These are phyloP conservation scores for Geotrupes spiniger DNA, from an alignment of 2,888 invertebrate species.

Conservation along the genomic window DNA sequence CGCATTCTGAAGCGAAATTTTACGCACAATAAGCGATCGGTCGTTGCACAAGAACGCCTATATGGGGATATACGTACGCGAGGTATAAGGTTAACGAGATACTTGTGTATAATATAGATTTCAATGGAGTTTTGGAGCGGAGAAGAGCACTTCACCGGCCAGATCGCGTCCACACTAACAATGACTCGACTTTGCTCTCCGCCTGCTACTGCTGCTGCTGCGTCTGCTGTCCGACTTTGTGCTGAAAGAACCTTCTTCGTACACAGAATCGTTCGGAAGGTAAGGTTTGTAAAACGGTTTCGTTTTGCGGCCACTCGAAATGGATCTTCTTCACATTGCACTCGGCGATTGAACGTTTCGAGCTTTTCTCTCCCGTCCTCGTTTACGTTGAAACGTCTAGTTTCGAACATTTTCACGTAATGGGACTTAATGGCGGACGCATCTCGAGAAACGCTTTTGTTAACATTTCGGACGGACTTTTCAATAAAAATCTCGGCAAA, in stretches of 20 bases:
- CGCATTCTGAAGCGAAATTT: too few species aligned
- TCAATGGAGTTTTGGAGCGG: conserved; percentile 19
- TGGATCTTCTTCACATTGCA: conserved; percentile 23
- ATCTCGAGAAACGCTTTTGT: too few species aligned
- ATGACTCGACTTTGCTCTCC: conserved; percentile 17
- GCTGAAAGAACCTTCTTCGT: conserved; percentile 13
- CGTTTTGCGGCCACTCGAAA: conserved; percentile 23
- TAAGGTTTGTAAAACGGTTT: conserved; percentile 26
- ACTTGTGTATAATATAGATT: conserved; percentile 43
- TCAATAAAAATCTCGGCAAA: too few species aligned
- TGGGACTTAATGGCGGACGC: too few species aligned
- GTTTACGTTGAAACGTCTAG: too few species aligned
- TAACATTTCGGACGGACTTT: too few species aligned
- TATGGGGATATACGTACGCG: not conserved
- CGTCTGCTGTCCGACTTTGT: too few species aligned
- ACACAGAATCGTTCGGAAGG: conserved; percentile 17
- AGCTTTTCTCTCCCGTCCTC: too few species aligned
- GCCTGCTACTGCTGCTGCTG: conserved; percentile 8
- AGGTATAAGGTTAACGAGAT: conserved; percentile 39
- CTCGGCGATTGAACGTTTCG: conserved; percentile 12
- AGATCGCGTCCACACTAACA: conserved; percentile 22
- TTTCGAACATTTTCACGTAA: too few species aligned
- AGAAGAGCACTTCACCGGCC: conserved; percentile 15
- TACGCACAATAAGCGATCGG: too few species aligned
- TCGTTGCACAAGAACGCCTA: too few species aligned